A percentile compares a stretch with the other conserved stretches of the same genome.
These are phyloP conservation scores for Drosophila colorata DNA, from an alignment of 2,888 invertebrate genomes.

Conservation along the genomic window DNA sequence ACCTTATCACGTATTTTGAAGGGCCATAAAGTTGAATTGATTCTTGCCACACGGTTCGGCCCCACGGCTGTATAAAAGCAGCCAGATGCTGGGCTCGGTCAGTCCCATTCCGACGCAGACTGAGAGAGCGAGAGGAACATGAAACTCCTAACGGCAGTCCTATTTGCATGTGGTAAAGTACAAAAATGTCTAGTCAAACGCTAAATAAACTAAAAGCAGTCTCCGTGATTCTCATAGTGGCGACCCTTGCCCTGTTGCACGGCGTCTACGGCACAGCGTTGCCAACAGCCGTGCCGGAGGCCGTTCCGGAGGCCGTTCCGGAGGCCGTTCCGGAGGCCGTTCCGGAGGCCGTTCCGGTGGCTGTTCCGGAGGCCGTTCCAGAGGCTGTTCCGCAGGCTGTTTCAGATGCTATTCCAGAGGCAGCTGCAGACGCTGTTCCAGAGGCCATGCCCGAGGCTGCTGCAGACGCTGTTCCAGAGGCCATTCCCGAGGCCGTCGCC, in stretches of 20 bases:
- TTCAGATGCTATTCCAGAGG: too few species aligned
- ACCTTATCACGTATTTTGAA: slow-evolving; percentile 33
- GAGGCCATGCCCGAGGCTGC: too few species aligned
- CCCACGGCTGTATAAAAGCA: slow-evolving; percentile 50
- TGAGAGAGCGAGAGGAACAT: slow-evolving; percentile 43
- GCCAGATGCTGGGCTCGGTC: neutral
- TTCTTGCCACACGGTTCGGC: slow-evolving; percentile 36
- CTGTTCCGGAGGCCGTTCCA: too few species aligned
- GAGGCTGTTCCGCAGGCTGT: too few species aligned
- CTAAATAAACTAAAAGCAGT: slow-evolving; percentile 56
- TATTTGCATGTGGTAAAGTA: slow-evolving; percentile 62
- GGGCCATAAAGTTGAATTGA: slow-evolving; percentile 48
- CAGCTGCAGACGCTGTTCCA: too few species aligned
- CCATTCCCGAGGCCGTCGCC: too few species aligned
- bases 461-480: too few species aligned
- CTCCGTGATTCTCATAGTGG: slow-evolving; percentile 58
- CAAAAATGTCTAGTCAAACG: slow-evolving; percentile 10
- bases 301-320: slow-evolving; percentile 18
- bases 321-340: neutral
- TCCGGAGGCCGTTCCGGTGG: neutral
- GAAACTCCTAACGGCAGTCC: slow-evolving; percentile 55
- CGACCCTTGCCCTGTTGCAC: slow-evolving; percentile 52
- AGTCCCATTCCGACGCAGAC: neutral
- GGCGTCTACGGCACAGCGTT: slow-evolving; percentile 39
- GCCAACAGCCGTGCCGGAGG: slow-evolving; percentile 18